Evolutionary conservation across 2,797 vertebrate genomes (phyloP).

Genomic region (Paramormyrops hopkinsi): DNA sequence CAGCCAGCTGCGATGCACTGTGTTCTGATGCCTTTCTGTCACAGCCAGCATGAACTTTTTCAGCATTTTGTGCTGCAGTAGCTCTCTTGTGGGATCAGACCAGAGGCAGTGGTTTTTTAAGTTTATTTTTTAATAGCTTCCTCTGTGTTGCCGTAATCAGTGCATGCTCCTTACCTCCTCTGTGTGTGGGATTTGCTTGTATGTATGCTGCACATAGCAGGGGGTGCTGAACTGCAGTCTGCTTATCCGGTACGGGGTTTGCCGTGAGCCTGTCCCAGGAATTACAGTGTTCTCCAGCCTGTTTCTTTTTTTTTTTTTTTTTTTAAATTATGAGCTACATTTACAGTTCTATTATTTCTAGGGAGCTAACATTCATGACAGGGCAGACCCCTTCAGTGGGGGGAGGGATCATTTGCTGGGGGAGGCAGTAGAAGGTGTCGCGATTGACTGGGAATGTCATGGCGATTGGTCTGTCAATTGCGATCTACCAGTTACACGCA

Average conservation of each 20-base stretch:
- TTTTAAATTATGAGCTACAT: neutral
- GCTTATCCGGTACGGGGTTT: neutral
- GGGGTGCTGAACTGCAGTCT: neutral
- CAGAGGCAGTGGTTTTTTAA: neutral
- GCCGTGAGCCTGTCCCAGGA: neutral
- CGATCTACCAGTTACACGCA: neutral
- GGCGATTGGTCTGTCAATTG: neutral
- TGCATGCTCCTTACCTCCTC: neutral
- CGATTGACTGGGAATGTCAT: neutral
- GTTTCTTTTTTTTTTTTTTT: neutral
- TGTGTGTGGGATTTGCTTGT: neutral
- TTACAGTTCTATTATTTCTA: neutral
- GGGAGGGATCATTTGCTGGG: neutral
- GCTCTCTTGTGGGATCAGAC: neutral
- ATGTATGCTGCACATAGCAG: neutral
- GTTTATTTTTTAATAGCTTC: neutral
- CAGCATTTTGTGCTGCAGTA: neutral
- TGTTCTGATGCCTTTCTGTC: neutral
- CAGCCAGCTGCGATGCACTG: neutral
- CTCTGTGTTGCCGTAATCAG: neutral
- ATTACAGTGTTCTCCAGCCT: neutral
- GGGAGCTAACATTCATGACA: neutral
- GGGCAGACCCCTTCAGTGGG: neutral
- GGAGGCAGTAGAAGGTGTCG: neutral
- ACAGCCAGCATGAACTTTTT: neutral